These are phyloP conservation scores for Chaetura pelagica DNA, from an alignment of 2,113 vertebrate species.

Conservation along the genomic window DNA sequence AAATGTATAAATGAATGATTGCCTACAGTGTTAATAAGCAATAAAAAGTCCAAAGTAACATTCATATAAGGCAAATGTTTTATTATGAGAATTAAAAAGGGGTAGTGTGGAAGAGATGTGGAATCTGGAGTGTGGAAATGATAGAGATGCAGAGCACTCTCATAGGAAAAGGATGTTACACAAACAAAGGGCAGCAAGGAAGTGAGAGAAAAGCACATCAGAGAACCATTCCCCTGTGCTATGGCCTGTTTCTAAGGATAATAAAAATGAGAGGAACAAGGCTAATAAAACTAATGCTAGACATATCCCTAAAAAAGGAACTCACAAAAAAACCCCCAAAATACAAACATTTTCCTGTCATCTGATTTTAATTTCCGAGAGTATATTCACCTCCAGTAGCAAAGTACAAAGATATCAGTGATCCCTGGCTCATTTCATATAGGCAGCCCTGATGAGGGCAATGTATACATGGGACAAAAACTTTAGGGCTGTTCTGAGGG, in stretches of 20 bases:
- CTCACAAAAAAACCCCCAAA: conserved; percentile 23
- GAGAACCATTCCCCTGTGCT: conserved; percentile 26
- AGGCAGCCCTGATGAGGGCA: neutral
- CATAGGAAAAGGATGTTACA: conserved; percentile 27
- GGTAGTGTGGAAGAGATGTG: neutral
- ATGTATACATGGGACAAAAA: neutral
- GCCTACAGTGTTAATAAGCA: neutral
- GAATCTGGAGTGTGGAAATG: neutral
- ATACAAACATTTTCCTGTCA: neutral
- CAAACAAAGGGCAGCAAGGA: neutral
- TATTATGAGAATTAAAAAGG: neutral
- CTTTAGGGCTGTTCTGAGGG: neutral
- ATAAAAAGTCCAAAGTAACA: neutral
- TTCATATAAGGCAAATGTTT: neutral
- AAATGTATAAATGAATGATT: neutral
- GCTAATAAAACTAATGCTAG: conserved; percentile 51
- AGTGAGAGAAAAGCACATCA: conserved; percentile 39
- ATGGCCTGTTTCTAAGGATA: conserved; percentile 25
- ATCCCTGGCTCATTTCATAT: conserved; percentile 61
- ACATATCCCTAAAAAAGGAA: conserved; percentile 51
- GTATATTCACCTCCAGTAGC: neutral
- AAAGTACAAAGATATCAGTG: conserved; percentile 42
- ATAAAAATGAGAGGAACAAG: conserved; percentile 50
- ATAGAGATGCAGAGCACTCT: neutral
- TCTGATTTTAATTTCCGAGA: conserved; percentile 54